Conservation (phyloP, 2,113 vertebrate genomes). For the Myiozetetes cayanensis region DNA sequence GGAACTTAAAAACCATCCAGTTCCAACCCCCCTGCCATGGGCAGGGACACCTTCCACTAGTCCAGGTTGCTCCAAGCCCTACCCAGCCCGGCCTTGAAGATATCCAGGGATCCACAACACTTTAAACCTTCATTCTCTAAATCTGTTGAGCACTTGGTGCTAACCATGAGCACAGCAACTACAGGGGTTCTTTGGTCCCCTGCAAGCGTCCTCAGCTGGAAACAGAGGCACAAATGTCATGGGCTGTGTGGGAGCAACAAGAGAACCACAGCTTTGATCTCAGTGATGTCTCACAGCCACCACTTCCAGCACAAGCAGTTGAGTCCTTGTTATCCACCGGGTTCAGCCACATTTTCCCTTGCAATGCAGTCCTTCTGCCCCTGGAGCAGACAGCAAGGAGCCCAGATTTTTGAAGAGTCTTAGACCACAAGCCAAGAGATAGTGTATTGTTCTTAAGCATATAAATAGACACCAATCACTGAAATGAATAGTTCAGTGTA, state of each 20-base stretch:
- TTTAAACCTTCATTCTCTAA: background rate
- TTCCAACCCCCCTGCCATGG: background rate
- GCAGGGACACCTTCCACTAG: rapidly evolving
- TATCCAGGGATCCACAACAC: background rate
- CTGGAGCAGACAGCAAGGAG: background rate
- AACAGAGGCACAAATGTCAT: background rate
- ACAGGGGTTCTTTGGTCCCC: background rate
- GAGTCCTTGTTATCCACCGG: rapidly evolving
- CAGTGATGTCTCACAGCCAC: rapidly evolving
- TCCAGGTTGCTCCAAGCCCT: rapidly evolving
- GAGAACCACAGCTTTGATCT: background rate
- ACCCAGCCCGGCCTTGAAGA: background rate
- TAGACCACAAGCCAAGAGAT: background rate
- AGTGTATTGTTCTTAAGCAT: background rate
- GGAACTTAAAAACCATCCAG: background rate
- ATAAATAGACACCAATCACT: background rate
- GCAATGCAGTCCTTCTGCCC: background rate
- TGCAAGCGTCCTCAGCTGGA: background rate
- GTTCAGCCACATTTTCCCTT: background rate
- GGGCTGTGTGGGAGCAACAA: background rate
- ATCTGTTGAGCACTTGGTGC: background rate
- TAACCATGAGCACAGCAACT: rapidly evolving
- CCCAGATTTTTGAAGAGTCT: background rate
- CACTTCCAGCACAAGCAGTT: background rate
- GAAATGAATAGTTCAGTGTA: background rate